Evolutionary conservation across 2,113 vertebrate species (phyloP), one percentile per base, ranked within the genome.

Genomic region (Hemiscyllium ocellatum): DNA sequence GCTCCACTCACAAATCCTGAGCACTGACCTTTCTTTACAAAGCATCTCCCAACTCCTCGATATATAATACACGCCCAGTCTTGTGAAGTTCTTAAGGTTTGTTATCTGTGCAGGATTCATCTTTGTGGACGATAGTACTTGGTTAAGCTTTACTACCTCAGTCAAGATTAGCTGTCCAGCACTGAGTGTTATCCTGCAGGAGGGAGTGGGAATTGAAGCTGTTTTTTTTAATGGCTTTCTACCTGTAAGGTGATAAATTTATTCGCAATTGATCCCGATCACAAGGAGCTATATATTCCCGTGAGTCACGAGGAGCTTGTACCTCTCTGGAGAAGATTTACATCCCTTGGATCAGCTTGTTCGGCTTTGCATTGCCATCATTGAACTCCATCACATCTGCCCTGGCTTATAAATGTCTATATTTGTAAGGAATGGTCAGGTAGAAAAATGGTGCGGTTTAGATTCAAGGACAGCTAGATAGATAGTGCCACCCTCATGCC

Each of bases 381-480:
- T 96, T 61, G 89, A 96, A 12, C 96, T 96, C 96, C 91, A 96
- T 72, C 83, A 96, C 97, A 95, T 95, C 96, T 24, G 96, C 97
- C 70, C 94, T 97, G 72, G 96, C 90, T 56, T 96, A 70, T 68
- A 83, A 66, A 22, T 95, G 42, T 69, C 69, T 95, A 69, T 96
- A 87, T 86, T 96, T 96, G 26, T 86, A 96, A 61, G 56, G 26
- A 61, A 61, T 13, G 26, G 52, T 19, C 96, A 12, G 22, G 42
- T 17, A 95, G 17, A 1, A 50, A 80, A 33, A 52, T 22, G 26
- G 7, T n/a, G 33, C 22, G 1, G 68, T 33, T 66, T 94, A 29
- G n/a, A 50, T 12, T 10, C 29, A 87, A 13, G 26, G 47, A 29
- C 17, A 4, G 86, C 50, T 56, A 26, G 10, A 26, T 89, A 17